Percentiles rank a stretch among this genome's conserved stretches.
Evolutionary conservation across 2,113 vertebrate species (phyloP).

Genomic region (Gobius niger): DNA sequence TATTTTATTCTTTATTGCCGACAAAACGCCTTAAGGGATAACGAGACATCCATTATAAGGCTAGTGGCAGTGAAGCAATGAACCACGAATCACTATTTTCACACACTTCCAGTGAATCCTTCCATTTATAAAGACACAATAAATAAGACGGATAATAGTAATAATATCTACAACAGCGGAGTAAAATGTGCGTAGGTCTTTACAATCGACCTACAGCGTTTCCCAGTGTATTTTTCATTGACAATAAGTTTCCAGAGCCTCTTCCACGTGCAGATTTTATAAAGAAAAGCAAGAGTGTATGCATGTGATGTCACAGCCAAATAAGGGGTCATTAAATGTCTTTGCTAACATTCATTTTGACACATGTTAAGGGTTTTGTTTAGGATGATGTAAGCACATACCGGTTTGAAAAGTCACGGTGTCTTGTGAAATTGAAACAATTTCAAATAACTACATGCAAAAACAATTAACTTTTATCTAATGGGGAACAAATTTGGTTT

Average conservation of each 20-base stretch:
- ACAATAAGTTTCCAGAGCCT: neutral
- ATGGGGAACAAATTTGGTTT: no score
- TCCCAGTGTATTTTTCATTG: constrained; percentile 5
- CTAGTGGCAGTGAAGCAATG: neutral
- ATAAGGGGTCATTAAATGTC: no score
- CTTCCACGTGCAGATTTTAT: neutral
- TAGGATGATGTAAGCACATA: no score
- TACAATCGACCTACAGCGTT: neutral
- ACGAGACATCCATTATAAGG: neutral
- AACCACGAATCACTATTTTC: neutral
- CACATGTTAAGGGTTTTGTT: no score
- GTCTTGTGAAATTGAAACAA: no score
- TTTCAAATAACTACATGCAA: no score
- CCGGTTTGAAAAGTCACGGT: no score
- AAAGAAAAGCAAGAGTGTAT: neutral
- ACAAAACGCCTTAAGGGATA: neutral
- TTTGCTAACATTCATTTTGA: no score
- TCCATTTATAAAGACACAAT: constrained; percentile 61
- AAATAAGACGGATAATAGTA: constrained; percentile 59
- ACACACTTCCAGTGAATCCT: constrained; percentile 54
- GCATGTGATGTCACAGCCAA: no score
- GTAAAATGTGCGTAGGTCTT: neutral
- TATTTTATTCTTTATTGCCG: constrained; percentile 22
- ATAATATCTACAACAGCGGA: constrained; percentile 59
- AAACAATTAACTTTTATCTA: no score